phyloP scores from a whole-genome alignment of 2,113 vertebrate species.

The Ophthalmolycus amberensis region DNA sequence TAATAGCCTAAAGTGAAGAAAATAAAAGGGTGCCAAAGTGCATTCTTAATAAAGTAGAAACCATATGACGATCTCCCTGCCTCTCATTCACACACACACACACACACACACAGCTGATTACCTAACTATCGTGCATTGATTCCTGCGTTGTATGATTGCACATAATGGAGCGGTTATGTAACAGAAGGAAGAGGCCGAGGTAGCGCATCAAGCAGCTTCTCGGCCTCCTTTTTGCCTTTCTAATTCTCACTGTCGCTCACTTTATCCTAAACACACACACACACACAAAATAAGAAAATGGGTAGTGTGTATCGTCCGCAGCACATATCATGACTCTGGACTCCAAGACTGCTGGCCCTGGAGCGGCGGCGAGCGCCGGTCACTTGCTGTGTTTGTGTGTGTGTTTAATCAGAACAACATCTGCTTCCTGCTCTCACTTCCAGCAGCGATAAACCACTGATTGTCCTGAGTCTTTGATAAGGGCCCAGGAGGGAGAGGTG shows the following conservation, averaged over 20 bases:
- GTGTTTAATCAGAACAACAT: conserved; percentile 79
- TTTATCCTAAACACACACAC: conserved; percentile 10
- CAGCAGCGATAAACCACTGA: conserved; percentile 75
- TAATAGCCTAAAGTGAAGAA: conserved; percentile 95
- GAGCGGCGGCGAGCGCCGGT: conserved; percentile 31
- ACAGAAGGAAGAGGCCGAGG: conserved; percentile 20
- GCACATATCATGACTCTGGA: conserved; percentile 53
- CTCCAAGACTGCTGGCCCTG: conserved; percentile 42
- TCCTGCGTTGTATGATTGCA: conserved; percentile 41
- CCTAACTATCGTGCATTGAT: conserved; percentile 48
- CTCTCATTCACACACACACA: conserved; percentile 32
- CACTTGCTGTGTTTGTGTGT: conserved; percentile 35
- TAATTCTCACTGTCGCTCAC: background rate
- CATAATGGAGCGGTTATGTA: conserved; percentile 36
- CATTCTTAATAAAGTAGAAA: conserved; percentile 99
- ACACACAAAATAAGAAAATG: background rate
- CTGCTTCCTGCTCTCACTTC: conserved; percentile 76
- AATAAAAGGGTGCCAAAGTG: conserved; percentile 87
- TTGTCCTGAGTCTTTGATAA: conserved; percentile 76
- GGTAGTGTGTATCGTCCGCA: conserved; percentile 2
- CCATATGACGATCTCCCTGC: conserved; percentile 75
- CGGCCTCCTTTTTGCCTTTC: background rate
- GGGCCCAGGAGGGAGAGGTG: background rate
- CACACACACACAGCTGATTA: conserved; percentile 27
- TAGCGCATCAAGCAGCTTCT: conserved; percentile 13